phyloP scores from a whole-genome alignment of 2,888 invertebrate genomes.

The Dasypolia templi region DNA sequence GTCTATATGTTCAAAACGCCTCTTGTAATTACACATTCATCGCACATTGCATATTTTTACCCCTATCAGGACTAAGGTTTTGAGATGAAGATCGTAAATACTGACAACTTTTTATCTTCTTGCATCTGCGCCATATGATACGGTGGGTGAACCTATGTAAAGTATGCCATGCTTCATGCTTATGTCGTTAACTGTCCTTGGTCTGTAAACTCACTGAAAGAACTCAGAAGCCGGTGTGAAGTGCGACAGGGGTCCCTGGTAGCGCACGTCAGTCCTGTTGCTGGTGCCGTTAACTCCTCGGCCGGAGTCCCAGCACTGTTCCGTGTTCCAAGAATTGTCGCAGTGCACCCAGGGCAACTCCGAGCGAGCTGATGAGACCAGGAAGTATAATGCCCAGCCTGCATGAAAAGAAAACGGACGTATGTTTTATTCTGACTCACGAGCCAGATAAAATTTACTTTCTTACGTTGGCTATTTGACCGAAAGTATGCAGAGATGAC shows the following conservation, averaged over 20 bases:
- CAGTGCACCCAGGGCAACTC: constrained; percentile 95
- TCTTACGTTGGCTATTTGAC: no score
- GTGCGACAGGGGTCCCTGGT: constrained; percentile 89
- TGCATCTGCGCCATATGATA: neutral
- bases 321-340: constrained; percentile 95
- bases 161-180: neutral
- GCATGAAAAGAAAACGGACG: constrained; percentile 2
- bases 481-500: no score
- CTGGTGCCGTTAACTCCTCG: constrained; percentile 76
- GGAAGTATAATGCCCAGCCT: constrained; percentile 95
- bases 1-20: neutral
- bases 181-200: neutral
- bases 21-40: no score
- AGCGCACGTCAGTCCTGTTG: constrained; percentile 83
- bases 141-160: neutral
- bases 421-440: no score
- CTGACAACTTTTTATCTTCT: neutral
- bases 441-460: no score
- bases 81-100: neutral
- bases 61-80: neutral
- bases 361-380: constrained; percentile 92
- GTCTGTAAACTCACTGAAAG: constrained; percentile 91
- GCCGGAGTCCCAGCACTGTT: constrained; percentile 91
- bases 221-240: constrained; percentile 94
- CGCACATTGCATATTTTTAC: neutral